phyloP scores from a whole-genome alignment of 2,797 vertebrate genomes.

The Miichthys miiuy region DNA sequence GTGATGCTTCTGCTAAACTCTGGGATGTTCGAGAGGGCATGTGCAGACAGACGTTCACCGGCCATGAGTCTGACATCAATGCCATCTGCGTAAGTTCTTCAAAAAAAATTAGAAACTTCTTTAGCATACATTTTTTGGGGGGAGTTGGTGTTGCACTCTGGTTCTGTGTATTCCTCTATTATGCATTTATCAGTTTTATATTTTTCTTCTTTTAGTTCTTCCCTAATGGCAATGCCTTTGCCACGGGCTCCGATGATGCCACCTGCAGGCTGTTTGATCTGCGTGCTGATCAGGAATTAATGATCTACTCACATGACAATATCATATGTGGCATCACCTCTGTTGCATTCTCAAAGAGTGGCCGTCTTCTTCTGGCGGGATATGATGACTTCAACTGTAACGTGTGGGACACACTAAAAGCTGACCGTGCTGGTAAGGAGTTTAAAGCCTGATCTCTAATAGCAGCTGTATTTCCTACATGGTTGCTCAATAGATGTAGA shows the following conservation, averaged over 20 bases:
- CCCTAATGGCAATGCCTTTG: conserved; percentile 98
- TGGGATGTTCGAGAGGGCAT: conserved; percentile 99
- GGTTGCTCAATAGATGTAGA: background rate
- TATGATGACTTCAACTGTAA: conserved; percentile 99
- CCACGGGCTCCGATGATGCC: conserved; percentile 98
- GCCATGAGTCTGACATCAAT: conserved; percentile 99
- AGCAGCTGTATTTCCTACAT: background rate
- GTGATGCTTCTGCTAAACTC: conserved; percentile 98
- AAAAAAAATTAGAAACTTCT: background rate
- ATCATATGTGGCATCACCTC: conserved; percentile 99
- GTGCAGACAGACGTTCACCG: conserved; percentile 99
- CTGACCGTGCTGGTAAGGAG: conserved; percentile 93
- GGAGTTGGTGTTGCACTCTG: background rate
- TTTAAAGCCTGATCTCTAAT: background rate
- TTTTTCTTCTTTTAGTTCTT: conserved; percentile 89
- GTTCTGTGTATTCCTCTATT: background rate
- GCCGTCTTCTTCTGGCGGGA: conserved; percentile 96
- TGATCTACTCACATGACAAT: conserved; percentile 99
- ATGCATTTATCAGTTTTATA: background rate
- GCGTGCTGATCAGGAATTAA: conserved; percentile 98
- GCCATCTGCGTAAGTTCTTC: conserved; percentile 94
- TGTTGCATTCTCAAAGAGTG: conserved; percentile 99
- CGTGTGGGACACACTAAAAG: conserved; percentile 99
- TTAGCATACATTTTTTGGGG: background rate
- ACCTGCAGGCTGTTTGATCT: conserved; percentile 99